Conservation (phyloP, 64 coral and sea anemone genomes). For the Montipora foliosa region DNA sequence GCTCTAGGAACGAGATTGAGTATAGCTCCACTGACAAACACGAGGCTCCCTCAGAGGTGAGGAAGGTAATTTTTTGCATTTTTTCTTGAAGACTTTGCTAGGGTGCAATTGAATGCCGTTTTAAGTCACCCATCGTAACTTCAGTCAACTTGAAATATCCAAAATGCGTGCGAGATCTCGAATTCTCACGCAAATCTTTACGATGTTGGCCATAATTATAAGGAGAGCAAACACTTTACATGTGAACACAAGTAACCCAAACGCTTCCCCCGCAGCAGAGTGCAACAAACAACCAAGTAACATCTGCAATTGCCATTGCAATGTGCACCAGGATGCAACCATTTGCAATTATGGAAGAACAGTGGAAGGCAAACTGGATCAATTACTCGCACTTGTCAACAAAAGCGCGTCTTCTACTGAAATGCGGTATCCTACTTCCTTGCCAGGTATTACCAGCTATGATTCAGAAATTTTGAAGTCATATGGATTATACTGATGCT, state of each 20-base stretch:
- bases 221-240: not conserved
- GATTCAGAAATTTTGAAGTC: no score
- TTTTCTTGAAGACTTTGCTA: no score
- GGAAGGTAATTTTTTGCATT: no score
- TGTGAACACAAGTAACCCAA: not conserved
- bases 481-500: no score
- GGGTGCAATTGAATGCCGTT: no score
- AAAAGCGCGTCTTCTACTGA: not conserved
- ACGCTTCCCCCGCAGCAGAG: not conserved
- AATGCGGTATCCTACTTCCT: not conserved
- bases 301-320: not conserved
- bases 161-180: not conserved
- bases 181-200: not conserved
- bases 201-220: not conserved
- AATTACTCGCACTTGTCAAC: not conserved
- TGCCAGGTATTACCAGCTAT: not conserved
- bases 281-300: not conserved
- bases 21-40: no score
- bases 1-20: no score
- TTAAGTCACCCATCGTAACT: no score
- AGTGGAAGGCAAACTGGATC: not conserved
- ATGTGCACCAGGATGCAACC: not conserved
- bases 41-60: no score
- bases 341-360: not conserved
- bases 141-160: not conserved